Percentiles rank a stretch among this genome's conserved stretches.
These are phyloP conservation scores for Ellobius talpinus DNA, from an alignment of 2,113 vertebrate species.

Conservation along the genomic window DNA sequence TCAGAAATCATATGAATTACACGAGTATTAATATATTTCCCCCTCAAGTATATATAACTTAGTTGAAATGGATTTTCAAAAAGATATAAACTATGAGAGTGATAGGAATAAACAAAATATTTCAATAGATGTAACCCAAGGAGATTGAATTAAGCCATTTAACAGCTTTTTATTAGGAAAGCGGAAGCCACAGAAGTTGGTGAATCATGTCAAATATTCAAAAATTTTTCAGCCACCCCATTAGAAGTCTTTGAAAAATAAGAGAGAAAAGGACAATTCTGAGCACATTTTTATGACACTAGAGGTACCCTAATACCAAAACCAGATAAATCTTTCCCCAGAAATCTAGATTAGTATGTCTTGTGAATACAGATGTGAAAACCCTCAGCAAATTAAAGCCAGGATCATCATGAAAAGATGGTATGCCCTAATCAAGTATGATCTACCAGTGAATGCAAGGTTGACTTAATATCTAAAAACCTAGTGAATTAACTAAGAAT, in stretches of 20 bases:
- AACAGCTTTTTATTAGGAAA: not conserved
- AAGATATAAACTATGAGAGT: not conserved
- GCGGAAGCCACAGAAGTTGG: not conserved
- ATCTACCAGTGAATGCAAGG: not conserved
- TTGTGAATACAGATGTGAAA: not conserved
- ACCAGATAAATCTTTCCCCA: not conserved
- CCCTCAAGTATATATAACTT: not conserved
- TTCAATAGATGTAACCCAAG: not conserved
- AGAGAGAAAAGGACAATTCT: not conserved
- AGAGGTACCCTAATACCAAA: not conserved
- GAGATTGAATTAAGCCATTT: not conserved
- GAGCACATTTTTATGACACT: not conserved
- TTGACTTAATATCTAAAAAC: not conserved
- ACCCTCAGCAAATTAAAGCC: not conserved
- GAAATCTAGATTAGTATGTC: not conserved
- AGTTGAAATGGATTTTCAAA: conserved; percentile 16
- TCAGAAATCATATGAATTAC: not conserved
- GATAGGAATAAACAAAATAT: not conserved
- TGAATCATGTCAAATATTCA: not conserved
- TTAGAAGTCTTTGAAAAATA: not conserved
- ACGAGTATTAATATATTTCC: not conserved
- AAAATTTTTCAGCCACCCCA: not conserved
- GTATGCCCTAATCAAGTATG: not conserved
- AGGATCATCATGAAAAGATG: not conserved
- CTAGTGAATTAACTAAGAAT: not conserved